Conservation (phyloP, 2,888 invertebrate genomes). For the Cryptus armator region DNA sequence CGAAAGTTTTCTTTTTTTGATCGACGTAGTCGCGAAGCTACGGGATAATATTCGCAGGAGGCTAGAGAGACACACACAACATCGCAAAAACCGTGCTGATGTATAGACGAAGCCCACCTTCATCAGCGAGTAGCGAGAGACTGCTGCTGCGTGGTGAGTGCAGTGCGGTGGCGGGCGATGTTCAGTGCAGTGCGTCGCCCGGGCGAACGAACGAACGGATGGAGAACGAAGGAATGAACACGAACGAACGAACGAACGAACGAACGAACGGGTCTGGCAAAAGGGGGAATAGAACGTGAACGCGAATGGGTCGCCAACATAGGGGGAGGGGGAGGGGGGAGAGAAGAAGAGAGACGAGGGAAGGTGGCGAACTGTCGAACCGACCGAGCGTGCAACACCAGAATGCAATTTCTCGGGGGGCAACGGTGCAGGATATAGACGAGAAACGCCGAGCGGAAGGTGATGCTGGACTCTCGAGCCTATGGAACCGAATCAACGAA, state of each 20-base stretch:
- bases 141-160: slow-evolving; percentile 70
- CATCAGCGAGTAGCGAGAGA: slow-evolving; percentile 67
- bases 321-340: neutral
- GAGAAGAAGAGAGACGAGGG: slow-evolving; percentile 60
- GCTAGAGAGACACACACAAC: slow-evolving; percentile 14
- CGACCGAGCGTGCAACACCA: slow-evolving; percentile 65
- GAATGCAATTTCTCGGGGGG: slow-evolving; percentile 60
- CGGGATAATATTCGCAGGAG: neutral
- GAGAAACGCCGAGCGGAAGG: slow-evolving; percentile 55
- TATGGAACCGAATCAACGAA: no score
- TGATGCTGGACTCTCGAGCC: slow-evolving; percentile 62
- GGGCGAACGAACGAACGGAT: slow-evolving; percentile 68
- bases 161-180: slow-evolving; percentile 65
- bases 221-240: slow-evolving; percentile 55
- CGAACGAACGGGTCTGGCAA: slow-evolving; percentile 43
- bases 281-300: slow-evolving; percentile 44
- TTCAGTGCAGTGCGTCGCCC: slow-evolving; percentile 72
- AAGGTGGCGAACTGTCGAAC: slow-evolving; percentile 74
- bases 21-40: neutral
- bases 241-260: slow-evolving; percentile 55
- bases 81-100: slow-evolving; percentile 4
- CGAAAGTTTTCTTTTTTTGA: neutral
- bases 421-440: slow-evolving; percentile 33
- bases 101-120: slow-evolving; percentile 39
- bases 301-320: slow-evolving; percentile 44